Base-by-base conservation (phyloP, 2,113 vertebrate species). In the Quiscalus mexicanus region DNA sequence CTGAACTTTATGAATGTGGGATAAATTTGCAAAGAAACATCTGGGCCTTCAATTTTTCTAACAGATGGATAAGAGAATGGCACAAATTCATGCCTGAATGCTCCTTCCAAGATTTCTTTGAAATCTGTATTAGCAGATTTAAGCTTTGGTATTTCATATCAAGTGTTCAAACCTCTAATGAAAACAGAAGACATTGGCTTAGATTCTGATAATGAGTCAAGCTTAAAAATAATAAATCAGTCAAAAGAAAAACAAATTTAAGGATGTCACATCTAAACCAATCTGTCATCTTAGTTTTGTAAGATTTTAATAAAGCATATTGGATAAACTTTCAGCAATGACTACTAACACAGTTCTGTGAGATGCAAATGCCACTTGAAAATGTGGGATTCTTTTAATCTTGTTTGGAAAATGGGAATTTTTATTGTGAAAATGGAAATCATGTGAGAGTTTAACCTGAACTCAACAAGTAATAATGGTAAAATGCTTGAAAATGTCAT, bases 351-450 rank as follows among this genome's bases (percentile, higher is more conserved):
- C 8, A 37, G 10, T 68, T 90, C 62, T 74, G 42, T 70, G 30
- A 63, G 23, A 53, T 24, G 45, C 67, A 11, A 27, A 81, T 80
- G 9, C 6, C 20, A 13, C n/a, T 78, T 59, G 15, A 65, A 86
- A 68, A 28, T 42, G 4, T 5, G 0, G 12, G 3, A 3, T 3
- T 64, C 52, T 70, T 39, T 9, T 6, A 3, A 33, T 60, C 19
- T 58, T 30, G 1, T 47, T 78, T 52, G 31, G 39, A 41, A 65
- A 84, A 41, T 6, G 5, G 12, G 3, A 27, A 0, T 23, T 30
- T 76, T 85, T 73, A 62, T 80, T 80, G 30, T 76, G 68, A 21
- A 35, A 50, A 47, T 45, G 67, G 7, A 74, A 81, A 14, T 58
- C 0, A 41, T n/a, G 22, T 50, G 11, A 5, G 10, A 47, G 4